Base-by-base conservation (phyloP, 2,888 invertebrate genomes). In the Calameuta pallipes region DNA sequence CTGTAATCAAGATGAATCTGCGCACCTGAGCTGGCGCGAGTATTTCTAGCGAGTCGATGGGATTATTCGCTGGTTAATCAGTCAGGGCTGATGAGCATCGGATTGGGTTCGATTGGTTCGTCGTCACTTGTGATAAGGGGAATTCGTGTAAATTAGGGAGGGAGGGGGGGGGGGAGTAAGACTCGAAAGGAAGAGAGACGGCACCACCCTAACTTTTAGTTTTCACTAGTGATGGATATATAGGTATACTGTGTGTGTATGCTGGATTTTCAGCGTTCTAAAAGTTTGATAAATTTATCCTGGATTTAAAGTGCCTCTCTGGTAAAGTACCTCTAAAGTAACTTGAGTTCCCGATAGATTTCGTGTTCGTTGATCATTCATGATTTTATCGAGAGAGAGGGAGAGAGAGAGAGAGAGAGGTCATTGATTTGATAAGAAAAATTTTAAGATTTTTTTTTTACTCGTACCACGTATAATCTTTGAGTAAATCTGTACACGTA, bases 1-100 rank as follows among this genome's bases (percentile, higher is more conserved):
- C 31, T 23, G 23, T 71, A 71, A 71, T 71, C 31, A 71, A 71
- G 71, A 71, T 30, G 30, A 71, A 71, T 71, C 71, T n/a, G 71
- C 11, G 6, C 71, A 71, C 71, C 71, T 71, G 71, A 31, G 11
- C 70, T 71, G 1, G 31, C 31, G 71, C 71, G 71, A 31, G 31
- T 30, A 4, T 34, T 13, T 15, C 71, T 11, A 12, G 15, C 0
- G 31, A 31, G 11, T 13, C 13, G 33, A 9, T 71, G 12, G 11
- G 13, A 71, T 71, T 71, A 1, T 15, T 34, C 71, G 31, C 30
- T 9, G 31, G 31, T 34, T 34, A 34, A 71, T 71, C 71, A 4
- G 23, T 30, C 71, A 71, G 71, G 41, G 41, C 41, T 56, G 41
- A 6, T 2, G 41, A 23, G 41, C 41, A 56, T 56, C 41, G 15